Conservation (phyloP, 2,113 vertebrate genomes). For the Aegithalos caudatus region DNA sequence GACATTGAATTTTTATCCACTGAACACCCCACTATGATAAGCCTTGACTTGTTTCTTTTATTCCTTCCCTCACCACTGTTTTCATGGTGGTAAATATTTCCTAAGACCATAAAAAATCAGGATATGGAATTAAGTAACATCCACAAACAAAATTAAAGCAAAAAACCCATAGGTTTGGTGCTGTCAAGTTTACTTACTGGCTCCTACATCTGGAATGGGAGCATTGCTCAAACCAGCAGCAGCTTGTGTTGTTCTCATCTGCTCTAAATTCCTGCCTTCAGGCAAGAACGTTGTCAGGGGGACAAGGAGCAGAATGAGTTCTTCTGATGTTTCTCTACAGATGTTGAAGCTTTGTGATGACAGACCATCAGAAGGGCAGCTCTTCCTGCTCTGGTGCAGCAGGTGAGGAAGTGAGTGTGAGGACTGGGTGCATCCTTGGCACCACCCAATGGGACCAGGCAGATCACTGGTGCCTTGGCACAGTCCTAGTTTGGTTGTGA, state of each 20-base stretch:
- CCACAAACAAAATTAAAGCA: background rate
- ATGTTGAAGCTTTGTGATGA: background rate
- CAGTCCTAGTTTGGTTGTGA: background rate
- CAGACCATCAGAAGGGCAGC: background rate
- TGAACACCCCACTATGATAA: too few species aligned
- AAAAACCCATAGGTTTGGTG: background rate
- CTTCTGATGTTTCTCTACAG: background rate
- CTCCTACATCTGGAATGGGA: background rate
- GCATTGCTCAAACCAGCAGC: background rate
- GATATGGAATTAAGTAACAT: background rate
- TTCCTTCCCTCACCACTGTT: background rate
- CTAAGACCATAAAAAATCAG: background rate
- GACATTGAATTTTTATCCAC: background rate
- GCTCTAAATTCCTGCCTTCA: background rate
- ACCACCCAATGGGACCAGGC: background rate
- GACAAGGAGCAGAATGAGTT: background rate
- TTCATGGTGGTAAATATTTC: background rate
- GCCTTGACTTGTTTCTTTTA: background rate
- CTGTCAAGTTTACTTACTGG: background rate
- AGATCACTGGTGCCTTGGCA: background rate
- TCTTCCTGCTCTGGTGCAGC: background rate
- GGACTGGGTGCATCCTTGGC: background rate
- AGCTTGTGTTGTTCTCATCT: background rate
- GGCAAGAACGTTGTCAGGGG: background rate
- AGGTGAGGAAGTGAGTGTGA: background rate